These are phyloP conservation scores for Drosophila conformis DNA, from an alignment of 2,888 invertebrate species.

Conservation along the genomic window DNA sequence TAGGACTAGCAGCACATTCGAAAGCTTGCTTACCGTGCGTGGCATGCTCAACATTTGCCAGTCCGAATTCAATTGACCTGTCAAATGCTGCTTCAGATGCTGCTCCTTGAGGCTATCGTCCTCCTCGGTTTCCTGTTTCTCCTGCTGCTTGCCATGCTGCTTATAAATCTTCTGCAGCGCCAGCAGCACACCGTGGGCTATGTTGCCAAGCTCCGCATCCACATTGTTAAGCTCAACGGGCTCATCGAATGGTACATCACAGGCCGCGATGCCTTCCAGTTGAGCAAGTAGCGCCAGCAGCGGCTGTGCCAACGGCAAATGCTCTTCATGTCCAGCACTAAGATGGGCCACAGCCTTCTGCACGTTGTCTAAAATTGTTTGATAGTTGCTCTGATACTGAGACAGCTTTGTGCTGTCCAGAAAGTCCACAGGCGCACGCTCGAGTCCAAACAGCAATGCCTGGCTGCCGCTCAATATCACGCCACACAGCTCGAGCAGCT, in stretches of 20 bases:
- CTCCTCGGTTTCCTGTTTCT: constrained; percentile 29
- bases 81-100: constrained; percentile 89
- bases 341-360: constrained; percentile 43
- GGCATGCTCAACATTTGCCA: constrained; percentile 87
- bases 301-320: constrained; percentile 78
- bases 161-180: constrained; percentile 88
- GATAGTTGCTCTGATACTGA: constrained; percentile 48
- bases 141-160: constrained; percentile 79
- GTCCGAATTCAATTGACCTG: constrained; percentile 88
- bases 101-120: constrained; percentile 84
- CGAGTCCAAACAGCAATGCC: constrained; percentile 64
- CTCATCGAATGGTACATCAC: neutral
- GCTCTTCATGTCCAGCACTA: constrained; percentile 36
- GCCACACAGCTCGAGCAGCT: constrained; percentile 55
- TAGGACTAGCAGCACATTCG: constrained; percentile 84
- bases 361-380: constrained; percentile 52
- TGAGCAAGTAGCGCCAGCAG: constrained; percentile 64
- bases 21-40: constrained; percentile 83
- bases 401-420: constrained; percentile 66
- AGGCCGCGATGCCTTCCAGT: constrained; percentile 20
- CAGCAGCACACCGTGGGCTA: constrained; percentile 86
- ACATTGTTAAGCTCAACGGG: constrained; percentile 69
- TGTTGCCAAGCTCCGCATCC: constrained; percentile 84
- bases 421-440: constrained; percentile 75
- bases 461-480: constrained; percentile 65